phyloP scores from a whole-genome alignment of 1,140 invertebrate genomes.

The Pseudomyrmex cubaensis region DNA sequence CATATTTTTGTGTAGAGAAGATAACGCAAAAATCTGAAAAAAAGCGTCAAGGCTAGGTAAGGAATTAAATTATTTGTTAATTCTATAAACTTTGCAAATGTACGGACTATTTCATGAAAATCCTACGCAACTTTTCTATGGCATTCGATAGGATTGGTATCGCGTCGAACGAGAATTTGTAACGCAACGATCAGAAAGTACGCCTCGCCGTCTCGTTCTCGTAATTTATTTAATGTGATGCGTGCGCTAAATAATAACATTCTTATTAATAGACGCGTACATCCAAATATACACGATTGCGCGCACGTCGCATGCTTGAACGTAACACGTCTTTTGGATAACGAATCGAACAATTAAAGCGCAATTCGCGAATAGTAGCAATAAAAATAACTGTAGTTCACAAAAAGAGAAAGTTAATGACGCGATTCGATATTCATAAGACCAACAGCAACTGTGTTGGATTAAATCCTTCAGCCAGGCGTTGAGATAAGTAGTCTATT shows the following conservation, averaged over 20 bases:
- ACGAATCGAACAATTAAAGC: background rate
- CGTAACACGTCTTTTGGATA: background rate
- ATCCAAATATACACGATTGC: background rate
- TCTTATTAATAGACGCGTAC: too few species aligned
- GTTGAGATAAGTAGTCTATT: constrained; percentile 56
- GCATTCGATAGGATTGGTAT: constrained; percentile 46
- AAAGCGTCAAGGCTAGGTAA: background rate
- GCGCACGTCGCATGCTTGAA: background rate
- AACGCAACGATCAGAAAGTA: background rate
- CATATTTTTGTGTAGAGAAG: too few species aligned
- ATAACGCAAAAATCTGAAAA: too few species aligned
- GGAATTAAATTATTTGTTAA: constrained; percentile 2
- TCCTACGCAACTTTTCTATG: constrained; percentile 31
- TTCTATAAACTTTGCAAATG: constrained; percentile 29
- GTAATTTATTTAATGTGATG: constrained; percentile 32
- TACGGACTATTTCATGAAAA: constrained; percentile 39
- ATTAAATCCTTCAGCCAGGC: constrained; percentile 38
- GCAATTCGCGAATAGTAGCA: background rate
- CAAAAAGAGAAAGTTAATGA: background rate
- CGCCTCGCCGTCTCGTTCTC: background rate
- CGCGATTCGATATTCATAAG: constrained; percentile 19
- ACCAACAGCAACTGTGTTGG: constrained; percentile 1
- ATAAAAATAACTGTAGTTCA: background rate
- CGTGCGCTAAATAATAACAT: background rate
- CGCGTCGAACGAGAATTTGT: constrained; percentile 35